Evolutionary conservation across 2,797 vertebrate genomes (phyloP), one percentile per base, ranked within the genome.

Genomic region (Sebastes matsubarae): DNA sequence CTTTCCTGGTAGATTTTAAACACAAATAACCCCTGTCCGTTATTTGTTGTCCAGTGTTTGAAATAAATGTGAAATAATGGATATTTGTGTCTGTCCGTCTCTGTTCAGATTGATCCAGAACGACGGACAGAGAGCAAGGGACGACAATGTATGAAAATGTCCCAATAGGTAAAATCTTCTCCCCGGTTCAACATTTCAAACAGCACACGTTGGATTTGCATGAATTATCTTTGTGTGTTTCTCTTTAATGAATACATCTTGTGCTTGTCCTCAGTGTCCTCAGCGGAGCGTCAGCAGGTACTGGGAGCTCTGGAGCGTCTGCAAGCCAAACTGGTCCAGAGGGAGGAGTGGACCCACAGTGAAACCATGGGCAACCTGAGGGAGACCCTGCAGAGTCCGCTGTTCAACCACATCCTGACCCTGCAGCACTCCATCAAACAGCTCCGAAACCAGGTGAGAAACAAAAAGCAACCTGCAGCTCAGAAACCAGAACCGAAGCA

Each of bases 341-440:
- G 93, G 72, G 97, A 97, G 32, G 98, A 99, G 84, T 96, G 94
- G 75, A 96, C 94, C 0, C 97, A 98, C 91, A 95, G 95, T 11
- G 97, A 97, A 55, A 95, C 93, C 36, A 88, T 99, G 78, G 90
- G 94, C 20, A 85, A 94, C 57, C 90, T 99, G 20, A 86, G 87
- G 52, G 96, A 96, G 78, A 97, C 96, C 0, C 94, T 99, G 68
- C 95, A 94, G 89, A 98, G 97, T 67, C 98, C 98, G 0, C 95
- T 99, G 79, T 97, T 99, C 79, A 96, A 92, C 92, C 97, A 98
- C 92, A 97, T 99, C 76, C 95, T 99, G 72, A 98, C 97, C 11
- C 96, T 99, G 81, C 98, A 99, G 94, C 96, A 97, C 86, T 98
- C 98, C 72, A 96, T 99, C 94, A 97, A 94, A 78, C 98, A 99